These are phyloP conservation scores for Zosterops hypoxanthus DNA, from an alignment of 2,113 vertebrate species.

Conservation along the genomic window DNA sequence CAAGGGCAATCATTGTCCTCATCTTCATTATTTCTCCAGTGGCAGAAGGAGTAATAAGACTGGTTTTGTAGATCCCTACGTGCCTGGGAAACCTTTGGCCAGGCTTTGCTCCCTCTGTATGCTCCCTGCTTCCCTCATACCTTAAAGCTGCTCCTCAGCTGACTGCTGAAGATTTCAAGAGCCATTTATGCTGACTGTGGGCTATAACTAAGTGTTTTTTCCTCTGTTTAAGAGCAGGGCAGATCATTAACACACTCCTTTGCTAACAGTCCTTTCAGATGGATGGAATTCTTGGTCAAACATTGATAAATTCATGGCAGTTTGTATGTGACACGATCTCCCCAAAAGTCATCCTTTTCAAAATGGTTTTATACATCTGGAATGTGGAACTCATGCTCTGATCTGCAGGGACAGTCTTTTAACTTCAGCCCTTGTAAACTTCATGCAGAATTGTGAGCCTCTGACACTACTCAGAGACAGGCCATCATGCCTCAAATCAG, in stretches of 20 bases:
- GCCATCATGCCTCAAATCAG: background rate
- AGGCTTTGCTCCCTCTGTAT: background rate
- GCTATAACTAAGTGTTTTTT: background rate
- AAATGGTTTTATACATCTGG: background rate
- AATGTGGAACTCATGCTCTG: background rate
- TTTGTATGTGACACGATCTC: rapidly evolving
- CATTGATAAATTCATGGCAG: background rate
- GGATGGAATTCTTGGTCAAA: background rate
- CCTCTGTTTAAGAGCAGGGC: background rate
- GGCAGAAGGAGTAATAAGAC: background rate
- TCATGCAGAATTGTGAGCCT: background rate
- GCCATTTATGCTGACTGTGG: background rate
- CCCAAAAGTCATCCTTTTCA: background rate
- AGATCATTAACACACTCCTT: background rate
- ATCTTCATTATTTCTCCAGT: background rate
- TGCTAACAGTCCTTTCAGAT: background rate
- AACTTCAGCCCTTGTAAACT: background rate
- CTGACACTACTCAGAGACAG: background rate
- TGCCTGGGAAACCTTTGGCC: background rate
- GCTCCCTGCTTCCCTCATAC: background rate
- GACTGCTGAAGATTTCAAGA: background rate
- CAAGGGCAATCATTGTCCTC: background rate
- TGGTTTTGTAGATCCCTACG: background rate
- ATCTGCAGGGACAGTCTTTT: background rate
- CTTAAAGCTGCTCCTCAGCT: background rate